Conservation (phyloP, 2,113 vertebrate species). For the Cebidichthys violaceus region DNA sequence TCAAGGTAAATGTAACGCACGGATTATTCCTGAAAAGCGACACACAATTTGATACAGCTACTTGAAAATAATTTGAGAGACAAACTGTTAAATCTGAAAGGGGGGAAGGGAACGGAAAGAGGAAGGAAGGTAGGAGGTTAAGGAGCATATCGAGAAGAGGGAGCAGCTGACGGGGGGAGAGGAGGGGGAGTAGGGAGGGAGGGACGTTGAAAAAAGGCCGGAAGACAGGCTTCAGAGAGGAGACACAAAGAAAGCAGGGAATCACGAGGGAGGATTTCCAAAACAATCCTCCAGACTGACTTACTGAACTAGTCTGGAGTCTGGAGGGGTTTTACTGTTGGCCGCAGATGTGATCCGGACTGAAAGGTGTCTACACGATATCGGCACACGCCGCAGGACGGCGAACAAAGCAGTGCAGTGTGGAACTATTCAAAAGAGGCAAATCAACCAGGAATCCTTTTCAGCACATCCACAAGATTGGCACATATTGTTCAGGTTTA, state of each 20-base stretch:
- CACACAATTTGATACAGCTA: slow-evolving; percentile 10
- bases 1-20: not conserved
- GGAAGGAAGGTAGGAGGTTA: slow-evolving; percentile 70
- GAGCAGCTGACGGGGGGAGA: slow-evolving; percentile 55
- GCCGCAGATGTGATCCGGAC: slow-evolving; percentile 37
- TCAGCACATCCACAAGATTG: not conserved
- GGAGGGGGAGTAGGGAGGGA: slow-evolving; percentile 15
- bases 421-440: not conserved
- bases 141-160: slow-evolving; percentile 48
- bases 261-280: slow-evolving; percentile 69
- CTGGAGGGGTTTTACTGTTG: slow-evolving; percentile 40
- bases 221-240: slow-evolving; percentile 71
- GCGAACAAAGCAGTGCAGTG: slow-evolving; percentile 27
- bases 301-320: slow-evolving; percentile 54
- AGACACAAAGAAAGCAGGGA: slow-evolving; percentile 74
- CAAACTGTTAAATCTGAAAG: slow-evolving; percentile 31
- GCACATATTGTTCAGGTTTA: too few species aligned
- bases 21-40: not conserved
- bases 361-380: slow-evolving; percentile 36
- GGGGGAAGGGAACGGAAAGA: slow-evolving; percentile 30
- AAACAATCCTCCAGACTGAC: slow-evolving; percentile 65
- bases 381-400: not conserved
- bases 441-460: not conserved
- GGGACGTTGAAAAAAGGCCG: slow-evolving; percentile 60
- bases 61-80: slow-evolving; percentile 31